Percentiles rank a stretch among this genome's conserved stretches.
phyloP scores from a whole-genome alignment of 2,113 vertebrate species.

The Daboia siamensis region DNA sequence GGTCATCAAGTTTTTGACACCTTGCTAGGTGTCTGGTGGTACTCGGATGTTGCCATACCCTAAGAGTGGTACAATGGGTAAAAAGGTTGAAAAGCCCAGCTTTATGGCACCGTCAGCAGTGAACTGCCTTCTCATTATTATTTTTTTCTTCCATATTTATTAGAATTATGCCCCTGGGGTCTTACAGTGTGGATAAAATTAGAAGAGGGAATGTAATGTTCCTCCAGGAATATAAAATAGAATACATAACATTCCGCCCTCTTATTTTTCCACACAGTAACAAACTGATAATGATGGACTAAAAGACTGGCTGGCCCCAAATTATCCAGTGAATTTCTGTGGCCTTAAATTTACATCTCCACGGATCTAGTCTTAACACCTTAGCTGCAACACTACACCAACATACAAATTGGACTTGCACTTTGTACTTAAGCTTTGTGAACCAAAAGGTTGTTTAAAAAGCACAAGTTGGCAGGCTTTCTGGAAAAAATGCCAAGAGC shows the following conservation, averaged over 20 bases:
- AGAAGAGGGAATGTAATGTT: not conserved
- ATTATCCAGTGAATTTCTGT: not conserved
- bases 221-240: not conserved
- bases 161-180: not conserved
- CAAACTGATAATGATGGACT: not conserved
- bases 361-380: not conserved
- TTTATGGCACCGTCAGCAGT: not conserved
- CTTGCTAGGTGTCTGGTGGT: too few relatives aligned
- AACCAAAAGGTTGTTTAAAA: not conserved
- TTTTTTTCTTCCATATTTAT: not conserved
- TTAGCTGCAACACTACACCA: not conserved
- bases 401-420: not conserved
- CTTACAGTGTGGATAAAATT: not conserved
- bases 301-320: not conserved
- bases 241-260: not conserved
- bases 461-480: not conserved
- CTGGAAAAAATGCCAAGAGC: not conserved
- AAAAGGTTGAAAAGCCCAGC: too few relatives aligned
- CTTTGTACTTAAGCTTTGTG: not conserved
- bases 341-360: not conserved
- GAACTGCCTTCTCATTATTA: not conserved
- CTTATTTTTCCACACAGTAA: not conserved
- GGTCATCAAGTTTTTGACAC: too few relatives aligned
- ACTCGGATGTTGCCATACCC: too few relatives aligned
- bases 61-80: too few relatives aligned